phyloP scores from a whole-genome alignment of 2,113 vertebrate genomes.

The Alouatta palliata region DNA sequence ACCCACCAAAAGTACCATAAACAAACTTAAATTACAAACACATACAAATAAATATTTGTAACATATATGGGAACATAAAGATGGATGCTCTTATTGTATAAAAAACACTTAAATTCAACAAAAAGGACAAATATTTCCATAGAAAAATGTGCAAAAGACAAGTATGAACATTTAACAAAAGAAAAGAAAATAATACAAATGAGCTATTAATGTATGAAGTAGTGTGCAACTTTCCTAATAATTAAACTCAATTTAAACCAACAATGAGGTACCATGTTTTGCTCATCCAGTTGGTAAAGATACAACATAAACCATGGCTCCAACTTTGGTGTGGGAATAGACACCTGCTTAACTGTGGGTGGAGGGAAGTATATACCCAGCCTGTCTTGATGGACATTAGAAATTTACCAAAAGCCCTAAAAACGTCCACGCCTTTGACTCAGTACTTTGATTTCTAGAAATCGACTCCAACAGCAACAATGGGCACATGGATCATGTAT shows the following conservation, averaged over 20 bases:
- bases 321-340: background rate
- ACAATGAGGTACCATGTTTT: background rate
- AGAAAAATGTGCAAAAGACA: background rate
- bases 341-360: background rate
- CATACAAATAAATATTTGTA: background rate
- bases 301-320: background rate
- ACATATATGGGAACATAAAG: background rate
- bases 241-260: background rate
- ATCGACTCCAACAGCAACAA: background rate
- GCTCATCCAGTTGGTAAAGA: background rate
- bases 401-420: slow-evolving; percentile 6
- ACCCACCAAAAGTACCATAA: background rate
- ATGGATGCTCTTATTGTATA: slow-evolving; percentile 1
- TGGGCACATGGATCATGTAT: accelerated
- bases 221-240: background rate
- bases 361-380: background rate
- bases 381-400: background rate
- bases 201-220: background rate
- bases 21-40: slow-evolving; percentile 30
- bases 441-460: background rate
- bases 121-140: background rate
- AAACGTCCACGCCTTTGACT: background rate
- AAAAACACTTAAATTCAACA: background rate
- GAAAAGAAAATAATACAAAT: background rate
- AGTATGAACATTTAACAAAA: background rate